phyloP scores from a whole-genome alignment of 2,888 invertebrate genomes.

The Glaucopsyche alexis region DNA sequence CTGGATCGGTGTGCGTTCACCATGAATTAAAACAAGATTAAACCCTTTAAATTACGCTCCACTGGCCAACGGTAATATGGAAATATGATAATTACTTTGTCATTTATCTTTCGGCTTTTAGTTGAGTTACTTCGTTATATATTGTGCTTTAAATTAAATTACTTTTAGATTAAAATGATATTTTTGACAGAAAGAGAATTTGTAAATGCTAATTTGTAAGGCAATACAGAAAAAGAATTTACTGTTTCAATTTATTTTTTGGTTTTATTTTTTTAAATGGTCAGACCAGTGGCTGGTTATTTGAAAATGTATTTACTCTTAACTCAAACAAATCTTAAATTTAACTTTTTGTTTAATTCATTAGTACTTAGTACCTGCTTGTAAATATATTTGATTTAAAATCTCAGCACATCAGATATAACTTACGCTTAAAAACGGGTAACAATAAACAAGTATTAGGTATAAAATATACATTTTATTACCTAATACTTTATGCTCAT shows the following conservation, averaged over 20 bases:
- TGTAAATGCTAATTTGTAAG: not conserved
- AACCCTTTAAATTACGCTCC: conserved; percentile 23
- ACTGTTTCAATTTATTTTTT: not conserved
- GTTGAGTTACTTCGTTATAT: conserved; percentile 12
- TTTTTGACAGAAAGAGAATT: not conserved
- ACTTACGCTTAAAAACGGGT: too few species aligned
- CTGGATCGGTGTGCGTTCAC: conserved; percentile 37
- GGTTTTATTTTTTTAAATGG: not conserved
- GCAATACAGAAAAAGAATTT: not conserved
- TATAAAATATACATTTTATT: not conserved
- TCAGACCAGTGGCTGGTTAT: too few species aligned
- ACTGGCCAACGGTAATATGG: conserved; percentile 22
- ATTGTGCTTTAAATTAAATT: conserved; percentile 11
- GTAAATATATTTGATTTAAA: not conserved
- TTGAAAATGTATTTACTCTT: too few species aligned
- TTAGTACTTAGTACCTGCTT: too few species aligned
- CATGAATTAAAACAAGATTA: conserved; percentile 30
- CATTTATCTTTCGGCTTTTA: conserved; percentile 28
- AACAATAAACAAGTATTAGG: not conserved
- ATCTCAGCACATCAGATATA: too few species aligned
- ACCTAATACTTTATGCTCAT: not conserved
- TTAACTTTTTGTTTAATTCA: too few species aligned
- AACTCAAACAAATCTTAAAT: too few species aligned
- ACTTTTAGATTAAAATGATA: conserved; percentile 5
- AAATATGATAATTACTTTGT: conserved; percentile 28